These are phyloP conservation scores for Scaptomyza caliginosa DNA, from an alignment of 2,888 invertebrate species.

Conservation along the genomic window DNA sequence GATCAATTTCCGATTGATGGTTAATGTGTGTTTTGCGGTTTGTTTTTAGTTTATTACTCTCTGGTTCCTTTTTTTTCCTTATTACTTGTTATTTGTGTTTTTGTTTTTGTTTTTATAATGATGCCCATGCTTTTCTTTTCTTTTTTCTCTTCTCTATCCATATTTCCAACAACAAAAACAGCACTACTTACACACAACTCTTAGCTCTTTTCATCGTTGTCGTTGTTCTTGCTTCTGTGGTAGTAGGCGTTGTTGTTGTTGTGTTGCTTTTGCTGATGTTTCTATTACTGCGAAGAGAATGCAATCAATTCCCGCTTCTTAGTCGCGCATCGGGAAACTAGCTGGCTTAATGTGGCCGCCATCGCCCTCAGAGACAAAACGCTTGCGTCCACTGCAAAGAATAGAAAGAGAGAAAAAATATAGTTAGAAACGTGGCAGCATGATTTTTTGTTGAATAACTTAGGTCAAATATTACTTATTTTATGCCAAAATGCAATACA, in stretches of 20 bases:
- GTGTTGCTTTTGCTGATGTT: conserved; percentile 17
- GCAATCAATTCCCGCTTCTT: conserved; percentile 55
- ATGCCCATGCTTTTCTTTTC: background rate
- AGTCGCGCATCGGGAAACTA: conserved; percentile 83
- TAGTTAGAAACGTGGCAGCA: background rate
- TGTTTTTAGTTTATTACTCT: conserved; percentile 2
- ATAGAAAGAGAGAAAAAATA: background rate
- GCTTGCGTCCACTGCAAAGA: conserved; percentile 92
- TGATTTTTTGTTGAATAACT: background rate
- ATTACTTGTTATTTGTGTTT: background rate
- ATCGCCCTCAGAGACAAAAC: conserved; percentile 97
- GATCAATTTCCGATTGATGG: conserved; percentile 73
- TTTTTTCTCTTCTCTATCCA: background rate
- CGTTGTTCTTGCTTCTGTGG: conserved; percentile 21
- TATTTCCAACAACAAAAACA: conserved; percentile 14
- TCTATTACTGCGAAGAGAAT: conserved; percentile 14
- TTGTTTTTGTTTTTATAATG: background rate
- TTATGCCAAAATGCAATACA: no score
- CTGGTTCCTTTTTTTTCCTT: background rate
- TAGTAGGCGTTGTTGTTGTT: conserved; percentile 19
- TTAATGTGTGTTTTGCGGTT: conserved; percentile 22
- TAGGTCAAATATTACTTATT: no score
- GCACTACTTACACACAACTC: background rate
- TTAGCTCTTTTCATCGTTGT: conserved; percentile 14
- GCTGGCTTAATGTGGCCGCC: conserved; percentile 93